Base-by-base conservation (phyloP, 53 echinoderm and acorn worm species). In the Hippasteria phrygiana region DNA sequence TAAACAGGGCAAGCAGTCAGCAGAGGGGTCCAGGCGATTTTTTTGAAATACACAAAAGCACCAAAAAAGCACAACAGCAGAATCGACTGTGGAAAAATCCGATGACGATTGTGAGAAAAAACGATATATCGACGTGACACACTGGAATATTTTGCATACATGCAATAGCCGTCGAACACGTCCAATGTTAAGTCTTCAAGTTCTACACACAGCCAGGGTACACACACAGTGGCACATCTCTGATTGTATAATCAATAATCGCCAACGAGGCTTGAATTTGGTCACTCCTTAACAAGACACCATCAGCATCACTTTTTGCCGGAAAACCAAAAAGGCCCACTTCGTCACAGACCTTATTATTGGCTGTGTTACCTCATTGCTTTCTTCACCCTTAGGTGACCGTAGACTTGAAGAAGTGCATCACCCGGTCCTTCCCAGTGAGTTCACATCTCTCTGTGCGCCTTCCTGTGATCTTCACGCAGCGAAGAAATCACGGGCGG, bases 231-330 rank as follows among this genome's bases (percentile, higher is more conserved):
- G 32, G 77, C 77, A 77, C 55, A 55, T 36, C 36, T 55, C 35
- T 77, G 35, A 54, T 51, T 77, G 77, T 16, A 27, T 54, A 54
- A 77, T 77, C 54, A 77, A 77, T 77, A 77, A 22, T 53, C 20
- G 77, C 55, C 51, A 35, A 54, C 51, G 20, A 77, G 77, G 54
- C 54, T 54, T 54, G 35, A 55, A 54, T 36, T 54, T 54, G 47
- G 45, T 43, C 46, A 43, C 74, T 74, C 46, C 59, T 59, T 24
- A 26, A 59, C 51, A 8, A 51, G 16, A 24, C 17, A 22, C 59
- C n/a, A 22, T 59, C 59, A 59, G n/a, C 59, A 59, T 26, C 17
- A 59, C 26, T 18, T 3, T 26, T 59, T 26, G 26, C 26, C 8
- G 59, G 59, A 20, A 59, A 59, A 59, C 59, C 3, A 59, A 59